Evolutionary conservation across 2,888 invertebrate species (phyloP).

Genomic region (Dolomedes plantarius): DNA sequence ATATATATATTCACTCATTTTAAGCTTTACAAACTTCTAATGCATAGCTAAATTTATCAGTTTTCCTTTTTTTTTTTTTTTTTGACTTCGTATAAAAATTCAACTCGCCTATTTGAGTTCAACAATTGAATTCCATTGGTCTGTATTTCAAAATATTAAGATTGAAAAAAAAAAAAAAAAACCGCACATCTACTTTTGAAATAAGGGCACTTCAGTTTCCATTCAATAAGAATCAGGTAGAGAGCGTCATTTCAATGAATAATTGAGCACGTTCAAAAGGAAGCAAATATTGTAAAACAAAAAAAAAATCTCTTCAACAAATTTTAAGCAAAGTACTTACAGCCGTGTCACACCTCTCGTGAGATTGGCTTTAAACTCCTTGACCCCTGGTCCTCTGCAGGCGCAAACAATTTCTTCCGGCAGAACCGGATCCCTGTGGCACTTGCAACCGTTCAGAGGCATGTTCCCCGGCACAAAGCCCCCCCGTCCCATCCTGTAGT

Average conservation of each 20-base stretch:
- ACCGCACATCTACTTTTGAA: no score
- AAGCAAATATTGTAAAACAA: conserved; percentile 7
- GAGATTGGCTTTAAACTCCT: conserved; percentile 59
- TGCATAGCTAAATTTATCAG: no score
- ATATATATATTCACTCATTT: no score
- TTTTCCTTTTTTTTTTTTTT: no score
- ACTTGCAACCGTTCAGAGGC: conserved; percentile 55
- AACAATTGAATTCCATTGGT: no score
- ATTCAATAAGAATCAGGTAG: no score
- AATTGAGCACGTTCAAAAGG: not conserved
- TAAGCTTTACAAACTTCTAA: no score
- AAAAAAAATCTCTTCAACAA: not conserved
- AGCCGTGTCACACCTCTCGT: conserved; percentile 60
- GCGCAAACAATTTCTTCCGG: conserved; percentile 55
- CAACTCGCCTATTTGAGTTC: no score
- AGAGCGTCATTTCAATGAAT: not conserved
- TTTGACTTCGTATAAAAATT: no score
- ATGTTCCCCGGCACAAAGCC: conserved; percentile 13
- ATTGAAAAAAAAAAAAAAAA: no score
- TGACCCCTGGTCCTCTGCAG: conserved; percentile 61
- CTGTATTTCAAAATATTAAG: no score
- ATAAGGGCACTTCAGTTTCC: no score
- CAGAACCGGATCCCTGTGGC: conserved; percentile 48
- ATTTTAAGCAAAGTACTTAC: conserved; percentile 42
- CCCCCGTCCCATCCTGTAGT: conserved; percentile 51